phyloP scores from a whole-genome alignment of 2,888 invertebrate genomes.

The Drosophila cracens region DNA sequence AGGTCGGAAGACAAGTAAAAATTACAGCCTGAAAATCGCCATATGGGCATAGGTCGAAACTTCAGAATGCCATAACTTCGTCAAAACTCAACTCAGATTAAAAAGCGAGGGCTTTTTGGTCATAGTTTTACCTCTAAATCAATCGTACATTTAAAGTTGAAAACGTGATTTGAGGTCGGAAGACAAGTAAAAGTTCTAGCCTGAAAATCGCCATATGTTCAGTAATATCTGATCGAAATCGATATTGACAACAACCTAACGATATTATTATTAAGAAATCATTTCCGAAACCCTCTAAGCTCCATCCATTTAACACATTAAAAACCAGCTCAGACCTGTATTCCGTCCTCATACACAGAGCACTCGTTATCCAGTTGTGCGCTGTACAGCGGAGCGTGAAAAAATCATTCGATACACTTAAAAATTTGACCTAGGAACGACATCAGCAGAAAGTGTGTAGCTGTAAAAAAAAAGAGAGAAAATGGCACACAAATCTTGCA shows the following conservation, averaged over 20 bases:
- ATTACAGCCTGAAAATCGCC: no score
- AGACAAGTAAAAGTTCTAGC: no score
- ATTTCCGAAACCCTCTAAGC: not conserved
- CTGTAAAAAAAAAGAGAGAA: not conserved
- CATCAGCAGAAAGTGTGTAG: conserved; percentile 23
- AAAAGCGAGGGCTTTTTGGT: no score
- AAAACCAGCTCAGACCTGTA: not conserved
- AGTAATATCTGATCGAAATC: not conserved
- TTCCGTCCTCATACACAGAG: no score
- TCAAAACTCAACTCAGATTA: no score
- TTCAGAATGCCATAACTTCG: no score
- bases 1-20: no score
- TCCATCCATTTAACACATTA: conserved; percentile 15
- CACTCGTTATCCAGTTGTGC: not conserved
- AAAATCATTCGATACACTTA: conserved; percentile 72
- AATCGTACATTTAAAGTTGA: no score
- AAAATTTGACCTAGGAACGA: conserved; percentile 56
- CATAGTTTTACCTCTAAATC: no score
- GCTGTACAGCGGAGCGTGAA: conserved; percentile 64
- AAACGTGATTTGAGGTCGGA: no score
- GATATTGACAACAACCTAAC: not conserved
- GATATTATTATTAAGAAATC: not conserved
- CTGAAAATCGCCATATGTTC: not conserved
- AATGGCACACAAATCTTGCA: conserved; percentile 66
- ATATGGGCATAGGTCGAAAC: no score